Conservation (phyloP, 2,113 vertebrate species). For the Circaetus gallicus region DNA sequence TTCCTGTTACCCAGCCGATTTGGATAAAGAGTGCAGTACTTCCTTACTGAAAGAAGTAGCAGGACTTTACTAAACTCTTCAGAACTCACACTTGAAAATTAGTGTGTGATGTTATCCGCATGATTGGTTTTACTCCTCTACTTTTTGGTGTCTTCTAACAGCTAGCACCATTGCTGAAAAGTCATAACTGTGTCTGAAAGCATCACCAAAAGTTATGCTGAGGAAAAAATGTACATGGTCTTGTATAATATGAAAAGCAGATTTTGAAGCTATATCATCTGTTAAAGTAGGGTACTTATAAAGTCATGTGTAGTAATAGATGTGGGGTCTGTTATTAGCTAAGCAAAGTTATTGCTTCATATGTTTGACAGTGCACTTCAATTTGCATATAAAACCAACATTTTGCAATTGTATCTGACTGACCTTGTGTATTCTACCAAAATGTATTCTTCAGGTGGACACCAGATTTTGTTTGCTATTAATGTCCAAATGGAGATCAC, state of each 20-base stretch:
- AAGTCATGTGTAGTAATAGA: not conserved
- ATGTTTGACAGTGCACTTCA: not conserved
- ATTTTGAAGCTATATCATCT: not conserved
- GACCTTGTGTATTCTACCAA: not conserved
- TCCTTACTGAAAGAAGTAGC: not conserved
- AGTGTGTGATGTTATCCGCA: accelerated
- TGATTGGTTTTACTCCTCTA: not conserved
- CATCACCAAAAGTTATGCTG: not conserved
- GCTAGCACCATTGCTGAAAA: not conserved
- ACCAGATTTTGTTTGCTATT: not conserved
- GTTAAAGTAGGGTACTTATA: not conserved
- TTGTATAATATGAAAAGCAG: not conserved
- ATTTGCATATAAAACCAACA: not conserved
- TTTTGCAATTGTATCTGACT: not conserved
- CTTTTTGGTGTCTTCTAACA: not conserved
- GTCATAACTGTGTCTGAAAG: not conserved
- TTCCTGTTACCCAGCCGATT: not conserved
- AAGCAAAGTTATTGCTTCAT: not conserved
- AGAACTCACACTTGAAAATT: not conserved
- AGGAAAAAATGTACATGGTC: not conserved
- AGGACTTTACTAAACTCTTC: not conserved
- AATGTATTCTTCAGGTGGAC: not conserved
- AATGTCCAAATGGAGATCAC: not conserved
- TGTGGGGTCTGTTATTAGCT: not conserved
- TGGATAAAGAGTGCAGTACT: not conserved